Evolutionary conservation across 2,888 invertebrate genomes (phyloP), one percentile per base, ranked within the genome.

Genomic region (Ornithoptera priamus): DNA sequence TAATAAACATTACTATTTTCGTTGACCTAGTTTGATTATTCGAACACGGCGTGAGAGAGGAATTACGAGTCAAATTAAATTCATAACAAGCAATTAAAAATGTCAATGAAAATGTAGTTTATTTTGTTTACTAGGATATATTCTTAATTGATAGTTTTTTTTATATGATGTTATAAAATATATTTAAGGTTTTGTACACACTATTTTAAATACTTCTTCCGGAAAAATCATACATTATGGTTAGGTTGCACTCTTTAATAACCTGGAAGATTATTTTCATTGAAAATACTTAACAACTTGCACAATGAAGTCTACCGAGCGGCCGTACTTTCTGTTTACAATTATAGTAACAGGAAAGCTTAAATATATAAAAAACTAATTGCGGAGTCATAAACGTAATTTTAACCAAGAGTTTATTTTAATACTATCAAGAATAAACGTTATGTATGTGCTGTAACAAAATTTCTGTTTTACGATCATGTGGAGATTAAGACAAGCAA

Each of bases 1-100:
- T 39, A 60, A 61, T 39, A 39, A 18, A 50, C 2, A 50, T 18
- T 50, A 15, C 22, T 15, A 12, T 42, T n/a, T 62, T 4, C 46
- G 46, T 62, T 68, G 68, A 68, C 68, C 68, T 68, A 61, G 15
- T 68, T 68, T 53, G 59, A 68, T 68, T 58, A 68, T 58, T 63
- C 42, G 46, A 58, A 20, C 57, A 63, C 46, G 63, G 58, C 63
- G 57, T 62, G 59, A 59, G 18, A 57, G 62, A 64, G 53, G 63
- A 59, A 63, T 68, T 46, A 58, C 36, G 56, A 62, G 39, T 67
- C 67, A 22, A 67, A 62, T 67, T 53, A 17, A 59, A 63, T 30
- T 63, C 58, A 63, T 68, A 63, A 68, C 58, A 58, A 68, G 50
- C 59, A 57, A 68, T 64, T 64, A 64, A 56, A 64, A 62, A 36